Evolutionary conservation across 2,797 vertebrate genomes (phyloP), one percentile per base, ranked within the genome.

Genomic region (Typhlichthys eigenmanni): DNA sequence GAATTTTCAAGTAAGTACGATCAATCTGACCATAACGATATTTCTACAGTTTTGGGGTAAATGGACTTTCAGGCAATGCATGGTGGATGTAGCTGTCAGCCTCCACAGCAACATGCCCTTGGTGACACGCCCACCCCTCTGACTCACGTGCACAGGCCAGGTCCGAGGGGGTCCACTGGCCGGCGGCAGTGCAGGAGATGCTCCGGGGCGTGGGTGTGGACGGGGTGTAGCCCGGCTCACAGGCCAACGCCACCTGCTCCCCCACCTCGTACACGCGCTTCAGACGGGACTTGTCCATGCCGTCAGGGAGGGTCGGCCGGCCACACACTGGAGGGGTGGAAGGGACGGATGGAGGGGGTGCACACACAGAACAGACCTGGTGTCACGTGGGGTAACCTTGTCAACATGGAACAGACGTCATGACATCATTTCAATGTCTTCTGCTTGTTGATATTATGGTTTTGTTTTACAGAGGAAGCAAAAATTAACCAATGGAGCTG

Each of bases 71-170:
- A 29, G 24, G 24, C 24, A 3, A 29, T 29, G 24, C 24, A 29
- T 29, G 24, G 24, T 29, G 24, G 24, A 29, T 29, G 3, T 29
- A 29, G 24, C 24, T 29, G 24, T 29, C 24, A 29, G 24, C 24
- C 24, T 29, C 24, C 24, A 4, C 24, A 29, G 4, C 24, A 29
- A 29, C 24, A 29, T 29, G 11, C 50, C 9, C 48, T 14, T 5
- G 14, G 14, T 5, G 4, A 16, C 5, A 11, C 7, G 51, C 17
- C 2, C 4, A 12, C 17, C 13, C 4, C 17, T 0, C 13, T 34
- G 59, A 95, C 95, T 95, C 87, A 98, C 96, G 92, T 46, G 67
- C 67, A 71, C 96, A 98, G 0, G 58, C 77, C 60, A 98, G 63
- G 0, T 86, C 90, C 0, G 92, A 84, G 11, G 62, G 51, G 0